Conservation (phyloP, 1,140 invertebrate genomes). For the Alviniconcha marisindica region DNA sequence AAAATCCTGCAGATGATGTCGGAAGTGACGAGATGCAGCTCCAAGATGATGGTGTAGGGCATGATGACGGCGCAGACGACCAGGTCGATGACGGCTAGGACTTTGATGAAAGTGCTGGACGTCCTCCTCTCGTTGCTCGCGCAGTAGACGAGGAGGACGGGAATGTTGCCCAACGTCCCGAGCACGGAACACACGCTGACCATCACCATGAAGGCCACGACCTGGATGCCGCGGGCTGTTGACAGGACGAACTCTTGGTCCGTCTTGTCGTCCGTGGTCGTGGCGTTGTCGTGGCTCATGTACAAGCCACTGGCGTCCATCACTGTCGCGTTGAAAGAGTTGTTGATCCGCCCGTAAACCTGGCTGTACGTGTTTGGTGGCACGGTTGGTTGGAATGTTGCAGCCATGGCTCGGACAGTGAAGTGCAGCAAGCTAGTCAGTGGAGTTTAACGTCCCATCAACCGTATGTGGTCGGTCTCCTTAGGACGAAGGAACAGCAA, state of each 20-base stretch:
- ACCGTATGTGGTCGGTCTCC: too few relatives aligned
- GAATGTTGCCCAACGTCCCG: slow-evolving; percentile 62
- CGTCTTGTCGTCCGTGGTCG: not conserved
- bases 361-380: not conserved
- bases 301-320: not conserved
- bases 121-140: slow-evolving; percentile 52
- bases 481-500: too few relatives aligned
- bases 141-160: slow-evolving; percentile 62
- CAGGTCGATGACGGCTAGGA: slow-evolving; percentile 62
- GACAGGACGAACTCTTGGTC: not conserved
- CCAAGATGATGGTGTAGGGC: slow-evolving; percentile 65
- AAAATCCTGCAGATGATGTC: slow-evolving; percentile 57
- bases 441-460: too few relatives aligned
- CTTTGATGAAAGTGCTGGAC: slow-evolving; percentile 63
- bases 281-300: not conserved
- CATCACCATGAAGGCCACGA: slow-evolving; percentile 48
- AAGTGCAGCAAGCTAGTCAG: too few relatives aligned
- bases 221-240: not conserved
- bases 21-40: slow-evolving; percentile 58
- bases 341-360: not conserved
- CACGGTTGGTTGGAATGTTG: too few relatives aligned
- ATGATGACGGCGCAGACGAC: slow-evolving; percentile 60
- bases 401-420: too few relatives aligned
- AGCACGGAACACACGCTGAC: slow-evolving; percentile 53
- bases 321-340: not conserved